Evolutionary conservation across 2,888 invertebrate genomes (phyloP), one percentile per base, ranked within the genome.

Genomic region (Tetragonisca angustula): DNA sequence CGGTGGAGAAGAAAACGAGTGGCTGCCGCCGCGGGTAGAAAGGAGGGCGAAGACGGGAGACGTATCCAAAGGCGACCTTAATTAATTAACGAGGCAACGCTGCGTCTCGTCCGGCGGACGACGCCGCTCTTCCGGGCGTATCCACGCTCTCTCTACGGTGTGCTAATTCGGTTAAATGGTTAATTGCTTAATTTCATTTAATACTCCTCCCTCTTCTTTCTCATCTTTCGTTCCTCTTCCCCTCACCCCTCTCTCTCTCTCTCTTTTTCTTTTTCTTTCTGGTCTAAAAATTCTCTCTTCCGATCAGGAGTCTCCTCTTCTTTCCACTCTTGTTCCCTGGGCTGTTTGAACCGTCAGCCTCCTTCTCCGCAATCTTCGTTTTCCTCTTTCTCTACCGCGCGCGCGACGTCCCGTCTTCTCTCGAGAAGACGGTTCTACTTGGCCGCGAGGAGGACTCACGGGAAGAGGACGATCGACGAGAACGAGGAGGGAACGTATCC

Each of bases 151-250:
- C 81, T 85, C 85, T 91, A 91, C 89, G 88, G 89, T 91, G 91
- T 89, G 93, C 91, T 92, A 93, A 93, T 93, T 93, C 93, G 91
- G 92, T 91, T 93, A 93, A 93, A 93, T 92, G 91, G 91, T 93
- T 93, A 93, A 93, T 93, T 93, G 92, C 93, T 93, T 93, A 93
- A 93, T 93, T 93, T 90, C 91, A 90, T 91, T 93, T 92, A 93
- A 93, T 93, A 91, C 92, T 87, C 86, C 89, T 89, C 86, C 90
- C 89, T 87, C 86, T 78, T 83, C 27, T 32, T 27, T 24, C 27
- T 2, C 11, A 5, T 24, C 27, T 27, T 21, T 27, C 50, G 43
- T 24, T 2, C 36, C 36, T 4, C 11, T 21, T 27, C 2, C 2
- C 27, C 27, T n/a, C n/a, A n/a, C n/a, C n/a, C n/a, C n/a, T n/a